These are phyloP conservation scores for Glandiceps talaboti DNA, from an alignment of 53 echinoderm and acorn worm species.

Conservation along the genomic window DNA sequence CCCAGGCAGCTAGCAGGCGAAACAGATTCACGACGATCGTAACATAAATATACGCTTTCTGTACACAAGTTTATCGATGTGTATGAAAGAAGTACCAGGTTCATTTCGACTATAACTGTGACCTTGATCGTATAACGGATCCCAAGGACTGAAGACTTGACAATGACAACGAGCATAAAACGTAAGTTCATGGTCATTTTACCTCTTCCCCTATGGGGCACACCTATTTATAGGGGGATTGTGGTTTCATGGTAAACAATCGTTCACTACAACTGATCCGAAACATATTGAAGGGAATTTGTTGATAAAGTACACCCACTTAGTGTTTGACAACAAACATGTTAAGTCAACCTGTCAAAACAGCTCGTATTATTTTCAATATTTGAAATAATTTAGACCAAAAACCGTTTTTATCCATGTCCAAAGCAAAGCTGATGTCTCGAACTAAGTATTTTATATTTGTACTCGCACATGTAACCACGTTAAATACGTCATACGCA, in stretches of 20 bases:
- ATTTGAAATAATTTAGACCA: too few species aligned
- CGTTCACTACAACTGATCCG: too few species aligned
- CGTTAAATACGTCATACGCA: too few species aligned
- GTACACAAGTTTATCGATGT: neutral
- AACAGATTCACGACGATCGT: neutral
- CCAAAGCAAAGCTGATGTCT: too few species aligned
- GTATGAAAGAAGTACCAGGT: neutral
- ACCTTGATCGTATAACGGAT: neutral
- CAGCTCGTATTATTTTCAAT: too few species aligned
- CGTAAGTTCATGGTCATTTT: neutral
- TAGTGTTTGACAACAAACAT: too few species aligned
- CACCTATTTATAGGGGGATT: neutral
- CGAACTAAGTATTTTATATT: too few species aligned
- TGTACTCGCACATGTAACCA: too few species aligned
- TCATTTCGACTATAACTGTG: neutral
- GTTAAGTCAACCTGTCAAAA: too few species aligned
- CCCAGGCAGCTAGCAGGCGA: neutral
- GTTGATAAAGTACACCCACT: too few species aligned
- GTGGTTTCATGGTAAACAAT: neutral
- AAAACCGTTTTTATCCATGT: too few species aligned
- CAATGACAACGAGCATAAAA: neutral
- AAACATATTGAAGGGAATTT: too few species aligned
- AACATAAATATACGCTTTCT: neutral
- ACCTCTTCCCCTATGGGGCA: neutral
- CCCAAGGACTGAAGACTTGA: neutral